Conservation (phyloP, 2,888 invertebrate species). For the Leucoma salicis region DNA sequence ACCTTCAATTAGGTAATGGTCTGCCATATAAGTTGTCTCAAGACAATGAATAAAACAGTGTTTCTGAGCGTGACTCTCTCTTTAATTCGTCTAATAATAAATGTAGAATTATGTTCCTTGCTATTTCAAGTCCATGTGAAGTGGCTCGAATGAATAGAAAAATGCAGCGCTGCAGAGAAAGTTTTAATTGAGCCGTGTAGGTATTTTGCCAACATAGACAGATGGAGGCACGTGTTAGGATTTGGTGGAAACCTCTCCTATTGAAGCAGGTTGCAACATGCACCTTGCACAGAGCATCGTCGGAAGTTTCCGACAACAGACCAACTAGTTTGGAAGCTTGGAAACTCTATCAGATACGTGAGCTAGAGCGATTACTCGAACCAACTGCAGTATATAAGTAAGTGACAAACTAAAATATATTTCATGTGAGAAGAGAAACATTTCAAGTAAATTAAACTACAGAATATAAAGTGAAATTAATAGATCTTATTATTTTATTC, state of each 20-base stretch:
- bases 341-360: slow-evolving; percentile 79
- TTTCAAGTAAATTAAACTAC: too few relatives aligned
- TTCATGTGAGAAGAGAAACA: too few relatives aligned
- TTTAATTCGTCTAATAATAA: slow-evolving; percentile 29
- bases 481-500: too few relatives aligned
- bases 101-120: slow-evolving; percentile 12
- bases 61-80: slow-evolving; percentile 22
- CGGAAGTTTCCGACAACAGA: slow-evolving; percentile 71
- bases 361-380: slow-evolving; percentile 66
- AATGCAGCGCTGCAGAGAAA: slow-evolving; percentile 39
- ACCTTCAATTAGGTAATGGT: slow-evolving; percentile 56
- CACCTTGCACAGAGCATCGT: slow-evolving; percentile 63
- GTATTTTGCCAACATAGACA: slow-evolving; percentile 43
- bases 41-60: slow-evolving; percentile 41
- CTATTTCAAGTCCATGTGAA: slow-evolving; percentile 10
- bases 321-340: slow-evolving; percentile 78
- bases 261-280: slow-evolving; percentile 69
- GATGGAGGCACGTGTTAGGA: slow-evolving; percentile 58
- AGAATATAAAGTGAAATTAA: too few relatives aligned
- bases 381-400: slow-evolving; percentile 26
- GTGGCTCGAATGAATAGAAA: slow-evolving; percentile 14
- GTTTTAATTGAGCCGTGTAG: slow-evolving; percentile 64
- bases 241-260: slow-evolving; percentile 67
- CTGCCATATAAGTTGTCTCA: slow-evolving; percentile 47
- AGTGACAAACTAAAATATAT: slow-evolving; percentile 43